These are phyloP conservation scores for Lithobates sylvaticus DNA, from an alignment of 2,797 vertebrate species.

Conservation along the genomic window DNA sequence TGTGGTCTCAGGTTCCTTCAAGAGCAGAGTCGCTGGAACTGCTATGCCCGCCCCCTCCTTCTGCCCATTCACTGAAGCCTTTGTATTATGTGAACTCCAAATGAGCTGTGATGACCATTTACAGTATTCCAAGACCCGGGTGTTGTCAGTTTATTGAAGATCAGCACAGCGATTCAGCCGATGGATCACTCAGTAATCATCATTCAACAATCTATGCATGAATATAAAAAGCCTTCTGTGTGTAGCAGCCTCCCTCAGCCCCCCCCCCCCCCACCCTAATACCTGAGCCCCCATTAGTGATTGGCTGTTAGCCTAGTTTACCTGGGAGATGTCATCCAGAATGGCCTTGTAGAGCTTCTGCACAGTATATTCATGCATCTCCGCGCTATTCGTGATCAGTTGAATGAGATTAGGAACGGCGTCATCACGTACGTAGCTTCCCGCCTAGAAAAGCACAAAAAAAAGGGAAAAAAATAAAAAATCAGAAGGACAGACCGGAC, in stretches of 20 bases:
- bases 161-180: constrained; percentile 84
- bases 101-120: not conserved
- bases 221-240: too few relatives aligned
- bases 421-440: constrained; percentile 97
- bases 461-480: too few relatives aligned
- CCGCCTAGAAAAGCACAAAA: constrained; percentile 82
- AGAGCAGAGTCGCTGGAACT: too few relatives aligned
- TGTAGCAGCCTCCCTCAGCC: too few relatives aligned
- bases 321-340: constrained; percentile 97
- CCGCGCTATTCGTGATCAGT: constrained; percentile 97
- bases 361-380: constrained; percentile 98
- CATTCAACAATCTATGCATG: too few relatives aligned
- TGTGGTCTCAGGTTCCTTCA: too few relatives aligned
- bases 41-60: too few relatives aligned
- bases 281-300: too few relatives aligned
- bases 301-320: constrained; percentile 62
- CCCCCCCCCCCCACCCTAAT: too few relatives aligned
- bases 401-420: constrained; percentile 98
- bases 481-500: too few relatives aligned
- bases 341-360: constrained; percentile 99
- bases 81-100: too few relatives aligned
- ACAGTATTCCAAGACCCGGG: constrained; percentile 51
- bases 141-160: constrained; percentile 82
- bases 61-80: too few relatives aligned
- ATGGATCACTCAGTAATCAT: constrained; percentile 90